Base-by-base conservation (phyloP, 2,113 vertebrate genomes). In the Procapra przewalskii region DNA sequence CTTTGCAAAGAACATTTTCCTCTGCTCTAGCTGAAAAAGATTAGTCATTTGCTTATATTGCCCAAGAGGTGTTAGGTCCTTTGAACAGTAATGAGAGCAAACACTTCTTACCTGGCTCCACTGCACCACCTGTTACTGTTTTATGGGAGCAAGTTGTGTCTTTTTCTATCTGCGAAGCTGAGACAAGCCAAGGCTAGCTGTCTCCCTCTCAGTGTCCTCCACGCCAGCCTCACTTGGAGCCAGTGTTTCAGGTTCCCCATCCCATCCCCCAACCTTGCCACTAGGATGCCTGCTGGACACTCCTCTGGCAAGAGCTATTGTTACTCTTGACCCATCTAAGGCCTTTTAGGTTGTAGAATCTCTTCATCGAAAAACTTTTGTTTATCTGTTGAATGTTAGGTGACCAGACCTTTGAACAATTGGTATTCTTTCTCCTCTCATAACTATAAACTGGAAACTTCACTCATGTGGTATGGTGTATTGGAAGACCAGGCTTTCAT, bases 241-340 rank as follows among this genome's bases (percentile, higher is more conserved):
- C 98, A 98, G 82, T 43, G 93, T 97, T 98, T 98, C 94, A 95
- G 97, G 95, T 96, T 98, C 97, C 95, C 97, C 83, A 88, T 71
- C 33, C 5, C 60, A 96, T 97, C 98, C 97, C 97, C 92, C 98
- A 98, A 98, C 98, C 97, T 98, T 97, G 98, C 98, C 96, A 98
- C 84, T 96, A 98, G 97, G 97, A 97, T 93, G 98, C 94, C 97
- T 98, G 98, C 98, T 98, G 98, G 97, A 98, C 97, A 96, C 95
- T 96, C 98, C 97, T 97, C 98, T 98, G 98, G 98, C 94, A 93
- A 99, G 98, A 98, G 57, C 98, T 98, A 98, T 97, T 98, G 98
- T 98, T 98, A 50, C 98, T 98, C 90, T 98, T 98, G 98, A 98
- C 97, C 97, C 40, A 5, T 52, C 94, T 93, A 96, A 55, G 96